These are phyloP conservation scores for Drosophila greeni DNA, from an alignment of 2,888 invertebrate species.

Conservation along the genomic window DNA sequence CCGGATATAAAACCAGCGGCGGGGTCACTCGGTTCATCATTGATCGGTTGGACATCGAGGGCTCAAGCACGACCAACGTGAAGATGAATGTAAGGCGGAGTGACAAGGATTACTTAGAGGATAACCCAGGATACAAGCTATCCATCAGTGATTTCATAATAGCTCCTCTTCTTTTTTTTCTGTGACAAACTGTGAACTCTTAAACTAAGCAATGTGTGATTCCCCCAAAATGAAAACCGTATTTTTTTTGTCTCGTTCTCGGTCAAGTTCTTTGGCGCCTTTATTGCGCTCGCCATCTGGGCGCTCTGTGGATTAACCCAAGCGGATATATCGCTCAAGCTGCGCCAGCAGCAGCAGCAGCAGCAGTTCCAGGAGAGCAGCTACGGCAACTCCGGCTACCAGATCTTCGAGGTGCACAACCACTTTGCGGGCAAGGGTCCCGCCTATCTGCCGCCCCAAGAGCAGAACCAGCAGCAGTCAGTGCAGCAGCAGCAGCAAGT, in stretches of 20 bases:
- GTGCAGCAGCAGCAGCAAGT: background rate
- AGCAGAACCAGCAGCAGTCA: constrained; percentile 30
- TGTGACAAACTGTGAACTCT: constrained; percentile 15
- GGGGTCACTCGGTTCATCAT: constrained; percentile 72
- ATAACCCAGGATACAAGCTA: constrained; percentile 3
- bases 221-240: constrained; percentile 5
- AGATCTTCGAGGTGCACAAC: constrained; percentile 73
- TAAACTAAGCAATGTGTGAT: background rate
- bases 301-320: constrained; percentile 43
- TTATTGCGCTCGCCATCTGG: constrained; percentile 59
- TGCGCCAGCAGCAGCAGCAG: constrained; percentile 42
- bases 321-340: constrained; percentile 67
- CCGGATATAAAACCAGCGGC: constrained; percentile 73
- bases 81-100: constrained; percentile 75
- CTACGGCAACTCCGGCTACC: constrained; percentile 65
- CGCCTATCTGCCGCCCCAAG: constrained; percentile 51
- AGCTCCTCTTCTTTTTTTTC: constrained; percentile 8
- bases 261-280: constrained; percentile 53
- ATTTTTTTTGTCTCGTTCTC: constrained; percentile 32
- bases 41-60: constrained; percentile 74
- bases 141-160: constrained; percentile 2
- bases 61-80: constrained; percentile 71
- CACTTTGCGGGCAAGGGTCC: constrained; percentile 48
- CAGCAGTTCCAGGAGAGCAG: constrained; percentile 60
- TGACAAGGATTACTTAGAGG: constrained; percentile 2